phyloP scores from a whole-genome alignment of 2,888 invertebrate species.

The Podabrus alpinus region DNA sequence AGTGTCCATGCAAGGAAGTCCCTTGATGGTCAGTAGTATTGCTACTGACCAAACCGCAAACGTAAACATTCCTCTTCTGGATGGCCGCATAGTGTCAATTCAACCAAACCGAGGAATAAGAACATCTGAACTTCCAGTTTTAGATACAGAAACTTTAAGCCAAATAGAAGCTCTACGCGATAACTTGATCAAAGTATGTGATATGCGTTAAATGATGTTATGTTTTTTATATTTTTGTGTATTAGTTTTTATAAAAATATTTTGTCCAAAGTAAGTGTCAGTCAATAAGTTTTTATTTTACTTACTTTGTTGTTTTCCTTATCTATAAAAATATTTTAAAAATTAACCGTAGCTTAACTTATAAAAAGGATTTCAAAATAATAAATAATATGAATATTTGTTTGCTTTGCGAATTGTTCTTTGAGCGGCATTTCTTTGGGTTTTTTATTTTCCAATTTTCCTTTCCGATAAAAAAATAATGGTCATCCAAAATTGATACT shows the following conservation, averaged over 20 bases:
- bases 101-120: slow-evolving; percentile 60
- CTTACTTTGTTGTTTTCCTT: too few relatives aligned
- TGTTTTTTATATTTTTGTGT: background rate
- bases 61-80: slow-evolving; percentile 67
- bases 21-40: slow-evolving; percentile 61
- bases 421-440: too few relatives aligned
- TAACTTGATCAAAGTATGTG: slow-evolving; percentile 51
- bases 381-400: too few relatives aligned
- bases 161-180: slow-evolving; percentile 60
- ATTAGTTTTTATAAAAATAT: too few relatives aligned
- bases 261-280: too few relatives aligned
- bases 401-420: too few relatives aligned
- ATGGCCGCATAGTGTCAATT: slow-evolving; percentile 66
- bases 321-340: background rate
- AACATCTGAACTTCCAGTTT: slow-evolving; percentile 52
- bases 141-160: slow-evolving; percentile 53
- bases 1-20: slow-evolving; percentile 70
- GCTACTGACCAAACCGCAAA: slow-evolving; percentile 62
- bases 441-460: too few relatives aligned
- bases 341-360: too few relatives aligned
- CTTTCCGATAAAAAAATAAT: too few relatives aligned
- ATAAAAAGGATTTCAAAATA: too few relatives aligned
- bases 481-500: too few relatives aligned
- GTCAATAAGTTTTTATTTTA: too few relatives aligned
- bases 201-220: background rate